phyloP scores from a whole-genome alignment of 1,140 invertebrate genomes.

The Atta cephalotes region DNA sequence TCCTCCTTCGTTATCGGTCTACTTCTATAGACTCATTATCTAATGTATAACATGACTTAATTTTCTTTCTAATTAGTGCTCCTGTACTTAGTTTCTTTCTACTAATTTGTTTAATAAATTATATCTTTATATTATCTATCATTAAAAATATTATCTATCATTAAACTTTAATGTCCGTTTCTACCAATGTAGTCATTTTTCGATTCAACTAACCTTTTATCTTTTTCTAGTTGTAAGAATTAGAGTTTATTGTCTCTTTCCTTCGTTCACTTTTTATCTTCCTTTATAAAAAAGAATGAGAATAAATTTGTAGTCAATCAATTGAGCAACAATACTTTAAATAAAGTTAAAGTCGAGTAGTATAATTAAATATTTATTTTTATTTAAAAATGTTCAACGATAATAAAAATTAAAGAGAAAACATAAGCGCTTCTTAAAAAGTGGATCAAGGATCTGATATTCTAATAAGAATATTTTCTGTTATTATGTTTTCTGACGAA shows the following conservation, averaged over 20 bases:
- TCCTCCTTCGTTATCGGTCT: background rate
- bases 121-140: background rate
- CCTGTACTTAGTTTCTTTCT: background rate
- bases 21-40: background rate
- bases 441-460: background rate
- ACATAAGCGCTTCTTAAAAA: background rate
- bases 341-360: background rate
- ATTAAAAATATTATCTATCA: background rate
- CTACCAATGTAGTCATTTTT: too few relatives aligned
- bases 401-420: background rate
- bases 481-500: background rate
- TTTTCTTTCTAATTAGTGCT: too few relatives aligned
- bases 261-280: background rate
- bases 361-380: background rate
- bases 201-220: too few relatives aligned
- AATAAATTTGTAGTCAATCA: background rate
- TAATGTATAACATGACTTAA: background rate
- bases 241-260: background rate
- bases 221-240: too few relatives aligned
- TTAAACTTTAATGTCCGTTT: background rate
- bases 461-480: background rate
- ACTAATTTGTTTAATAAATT: background rate
- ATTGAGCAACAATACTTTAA: background rate
- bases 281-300: background rate
- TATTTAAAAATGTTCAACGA: background rate